phyloP scores from a whole-genome alignment of 2,888 invertebrate genomes.

The Deroplatys truncata region DNA sequence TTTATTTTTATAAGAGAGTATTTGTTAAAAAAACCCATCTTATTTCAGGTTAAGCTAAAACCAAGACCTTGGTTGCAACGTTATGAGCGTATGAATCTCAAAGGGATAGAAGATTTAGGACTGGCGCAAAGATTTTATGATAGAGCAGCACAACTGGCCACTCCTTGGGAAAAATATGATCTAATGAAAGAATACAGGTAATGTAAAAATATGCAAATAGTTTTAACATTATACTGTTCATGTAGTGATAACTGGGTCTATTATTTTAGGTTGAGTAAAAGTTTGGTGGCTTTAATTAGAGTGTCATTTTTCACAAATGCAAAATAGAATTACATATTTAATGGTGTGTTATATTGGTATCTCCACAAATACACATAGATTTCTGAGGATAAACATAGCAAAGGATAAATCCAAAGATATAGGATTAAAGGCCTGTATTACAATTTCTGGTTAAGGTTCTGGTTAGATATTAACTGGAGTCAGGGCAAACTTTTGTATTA shows the following conservation, averaged over 20 bases:
- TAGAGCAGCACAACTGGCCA: slow-evolving; percentile 55
- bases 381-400: too few species aligned
- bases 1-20: not conserved
- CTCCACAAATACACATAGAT: too few species aligned
- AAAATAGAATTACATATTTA: too few species aligned
- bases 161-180: slow-evolving; percentile 87
- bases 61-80: slow-evolving; percentile 86
- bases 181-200: slow-evolving; percentile 89
- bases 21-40: not conserved
- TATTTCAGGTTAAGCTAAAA: slow-evolving; percentile 61
- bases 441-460: too few species aligned
- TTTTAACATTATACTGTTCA: not conserved
- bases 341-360: too few species aligned
- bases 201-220: slow-evolving; percentile 27
- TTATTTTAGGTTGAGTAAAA: slow-evolving; percentile 1
- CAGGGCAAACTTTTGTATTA: too few species aligned
- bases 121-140: slow-evolving; percentile 40
- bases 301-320: not conserved
- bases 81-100: slow-evolving; percentile 77
- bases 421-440: too few species aligned
- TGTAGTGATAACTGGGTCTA: not conserved
- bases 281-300: not conserved
- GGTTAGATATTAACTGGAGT: too few species aligned
- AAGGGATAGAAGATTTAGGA: slow-evolving; percentile 64
- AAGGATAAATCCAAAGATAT: too few species aligned